These are phyloP conservation scores for Mythimna impura DNA, from an alignment of 2,888 invertebrate genomes.

Conservation along the genomic window DNA sequence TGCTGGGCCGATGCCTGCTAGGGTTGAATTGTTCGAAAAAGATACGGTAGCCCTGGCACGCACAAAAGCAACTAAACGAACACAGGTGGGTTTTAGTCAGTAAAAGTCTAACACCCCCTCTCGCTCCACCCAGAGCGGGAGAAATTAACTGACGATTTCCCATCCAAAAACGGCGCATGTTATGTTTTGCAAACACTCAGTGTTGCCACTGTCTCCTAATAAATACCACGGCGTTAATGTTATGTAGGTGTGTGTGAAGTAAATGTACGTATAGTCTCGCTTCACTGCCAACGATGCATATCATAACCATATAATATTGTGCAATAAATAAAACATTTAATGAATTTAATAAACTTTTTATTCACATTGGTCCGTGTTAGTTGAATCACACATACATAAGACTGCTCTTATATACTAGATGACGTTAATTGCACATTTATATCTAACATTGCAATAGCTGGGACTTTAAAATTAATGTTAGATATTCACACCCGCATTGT, in stretches of 20 bases:
- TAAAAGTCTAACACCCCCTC: no score
- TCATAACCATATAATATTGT: constrained; percentile 53
- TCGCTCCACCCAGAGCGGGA: no score
- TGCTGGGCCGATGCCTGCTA: no score
- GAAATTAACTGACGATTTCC: no score
- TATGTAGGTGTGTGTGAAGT: constrained; percentile 45
- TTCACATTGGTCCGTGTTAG: constrained; percentile 74
- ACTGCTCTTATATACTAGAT: constrained; percentile 58
- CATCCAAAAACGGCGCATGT: not conserved
- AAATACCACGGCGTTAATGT: constrained; percentile 31
- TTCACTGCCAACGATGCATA: constrained; percentile 60
- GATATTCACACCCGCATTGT: not conserved
- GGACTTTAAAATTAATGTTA: constrained; percentile 16
- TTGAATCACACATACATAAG: constrained; percentile 64
- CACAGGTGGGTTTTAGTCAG: no score
- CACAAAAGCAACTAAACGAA: no score
- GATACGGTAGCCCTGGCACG: no score
- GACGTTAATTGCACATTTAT: constrained; percentile 57
- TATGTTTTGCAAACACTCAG: not conserved
- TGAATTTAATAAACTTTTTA: constrained; percentile 77
- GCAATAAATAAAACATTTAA: constrained; percentile 74
- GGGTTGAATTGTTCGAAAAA: no score
- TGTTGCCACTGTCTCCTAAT: constrained; percentile 22
- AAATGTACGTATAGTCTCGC: constrained; percentile 45
- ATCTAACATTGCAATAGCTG: constrained; percentile 49